Evolutionary conservation across 1,140 invertebrate genomes (phyloP).

Genomic region (Globodera ellingtonae): DNA sequence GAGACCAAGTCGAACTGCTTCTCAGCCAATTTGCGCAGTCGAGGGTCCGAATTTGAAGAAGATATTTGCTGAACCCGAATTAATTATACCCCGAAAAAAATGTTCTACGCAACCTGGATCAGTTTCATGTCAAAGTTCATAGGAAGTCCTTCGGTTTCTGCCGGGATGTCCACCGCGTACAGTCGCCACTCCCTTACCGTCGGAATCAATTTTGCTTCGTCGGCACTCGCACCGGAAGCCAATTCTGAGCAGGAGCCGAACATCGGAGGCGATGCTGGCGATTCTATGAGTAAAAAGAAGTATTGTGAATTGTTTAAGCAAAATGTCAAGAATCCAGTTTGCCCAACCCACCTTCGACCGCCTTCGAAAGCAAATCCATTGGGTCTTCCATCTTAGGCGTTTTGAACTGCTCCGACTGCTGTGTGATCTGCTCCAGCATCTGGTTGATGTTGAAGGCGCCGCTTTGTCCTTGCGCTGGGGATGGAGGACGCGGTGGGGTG

Average conservation of each 20-base stretch:
- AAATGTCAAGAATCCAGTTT: background rate
- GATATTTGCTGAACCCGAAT: conserved; percentile 40
- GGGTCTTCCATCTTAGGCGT: conserved; percentile 7
- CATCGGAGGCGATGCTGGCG: conserved; percentile 36
- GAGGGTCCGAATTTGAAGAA: conserved; percentile 48
- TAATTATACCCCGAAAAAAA: background rate
- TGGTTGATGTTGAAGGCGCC: conserved; percentile 44
- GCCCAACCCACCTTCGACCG: conserved; percentile 1
- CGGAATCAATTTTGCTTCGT: conserved; percentile 40
- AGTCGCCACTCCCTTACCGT: conserved; percentile 36
- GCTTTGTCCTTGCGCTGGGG: conserved; percentile 3
- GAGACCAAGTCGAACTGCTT: conserved; percentile 53
- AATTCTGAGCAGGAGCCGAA: conserved; percentile 19
- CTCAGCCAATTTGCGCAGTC: conserved; percentile 48
- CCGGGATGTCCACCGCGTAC: conserved; percentile 27
- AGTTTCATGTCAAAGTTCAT: conserved; percentile 47
- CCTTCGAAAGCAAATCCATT: conserved; percentile 24
- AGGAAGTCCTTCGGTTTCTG: conserved; percentile 5
- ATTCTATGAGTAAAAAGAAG: conserved; percentile 23
- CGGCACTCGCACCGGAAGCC: background rate
- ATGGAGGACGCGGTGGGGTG: conserved; percentile 4
- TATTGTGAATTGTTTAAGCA: background rate
- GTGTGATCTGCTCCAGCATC: conserved; percentile 42
- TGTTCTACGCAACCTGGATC: conserved; percentile 33
- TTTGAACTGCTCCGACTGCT: conserved; percentile 19